Base-by-base conservation (phyloP, 2,797 vertebrate species). In the Salmo trutta region DNA sequence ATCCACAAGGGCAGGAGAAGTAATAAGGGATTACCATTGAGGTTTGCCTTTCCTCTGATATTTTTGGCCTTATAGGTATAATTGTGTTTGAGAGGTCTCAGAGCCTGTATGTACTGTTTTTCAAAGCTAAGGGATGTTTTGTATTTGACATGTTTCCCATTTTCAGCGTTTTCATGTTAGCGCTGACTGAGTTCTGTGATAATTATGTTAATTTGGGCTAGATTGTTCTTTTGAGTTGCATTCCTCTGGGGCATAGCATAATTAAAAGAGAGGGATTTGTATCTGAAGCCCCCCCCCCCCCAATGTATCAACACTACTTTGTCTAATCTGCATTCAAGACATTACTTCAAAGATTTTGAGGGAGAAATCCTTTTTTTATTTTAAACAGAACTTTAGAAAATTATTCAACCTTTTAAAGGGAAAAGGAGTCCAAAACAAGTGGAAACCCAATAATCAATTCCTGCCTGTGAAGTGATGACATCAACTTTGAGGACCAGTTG, bases 41-140 rank as follows among this genome's bases (percentile, higher is more conserved):
- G 87, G 81, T 83, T 83, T 81, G 79, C 80, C 80, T 89, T 80
- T 85, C 88, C 71, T 85, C 88, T 89, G 88, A 86, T 81, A 79
- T 86, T 85, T 86, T 91, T 88, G 84, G 87, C 84, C 81, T 87
- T 75, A n/a, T 16, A 59, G 77, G 74, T 56, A 84, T 91, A 92
- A 92, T 92, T 92, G 90, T 89, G 89, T 92, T 86, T 77, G 89
- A 89, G 87, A 74, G 82, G 73, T 88, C 88, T 89, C 89, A 83
- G 84, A 91, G 21, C 10, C 17, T 19, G 83, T 91, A 91, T 91
- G 86, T 86, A 79, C 85, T 47, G 82, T 86, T 88, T 83, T 80
- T 81, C 80, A 84, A 87, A 82, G 72, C n/a, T 68, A 77, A 85
- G 82, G 85, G 83, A 84, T 80, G 81, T 86, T 89, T 90, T 86